phyloP scores from a whole-genome alignment of 2,888 invertebrate species.

The Oligia fasciuncula region DNA sequence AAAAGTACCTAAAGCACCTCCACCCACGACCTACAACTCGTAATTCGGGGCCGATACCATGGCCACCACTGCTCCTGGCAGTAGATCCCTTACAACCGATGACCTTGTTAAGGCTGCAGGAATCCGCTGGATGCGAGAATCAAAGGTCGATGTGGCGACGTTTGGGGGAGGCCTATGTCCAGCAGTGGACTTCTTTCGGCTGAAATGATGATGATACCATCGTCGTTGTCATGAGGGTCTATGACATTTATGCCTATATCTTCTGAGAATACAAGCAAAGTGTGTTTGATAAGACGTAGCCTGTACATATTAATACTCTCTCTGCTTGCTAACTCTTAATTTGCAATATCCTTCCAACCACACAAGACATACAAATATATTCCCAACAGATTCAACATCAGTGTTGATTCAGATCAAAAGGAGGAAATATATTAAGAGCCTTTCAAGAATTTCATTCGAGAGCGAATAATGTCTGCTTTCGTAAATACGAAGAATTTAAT shows the following conservation, averaged over 20 bases:
- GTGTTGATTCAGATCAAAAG: constrained; percentile 11
- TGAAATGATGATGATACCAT: not conserved
- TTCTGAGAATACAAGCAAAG: not conserved
- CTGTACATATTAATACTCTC: no score
- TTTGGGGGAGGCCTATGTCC: no score
- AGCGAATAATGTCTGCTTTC: constrained; percentile 14
- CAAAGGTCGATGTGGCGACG: not conserved
- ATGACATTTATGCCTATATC: not conserved
- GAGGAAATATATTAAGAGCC: constrained; percentile 16
- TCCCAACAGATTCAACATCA: constrained; percentile 3
- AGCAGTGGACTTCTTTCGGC: not conserved
- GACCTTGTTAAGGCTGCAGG: no score
- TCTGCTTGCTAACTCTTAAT: not conserved
- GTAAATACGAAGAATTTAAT: constrained; percentile 40
- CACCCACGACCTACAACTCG: no score
- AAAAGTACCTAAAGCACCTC: no score
- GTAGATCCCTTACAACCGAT: not conserved
- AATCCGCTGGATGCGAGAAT: not conserved
- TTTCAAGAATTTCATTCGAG: constrained; percentile 30
- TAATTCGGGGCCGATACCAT: no score
- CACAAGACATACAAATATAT: constrained; percentile 16
- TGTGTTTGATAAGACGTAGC: not conserved
- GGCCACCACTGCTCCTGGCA: no score
- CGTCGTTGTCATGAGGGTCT: not conserved
- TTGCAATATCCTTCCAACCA: not conserved